These are phyloP conservation scores for Seladonia tumulorum DNA, from an alignment of 2,888 invertebrate species.

Conservation along the genomic window DNA sequence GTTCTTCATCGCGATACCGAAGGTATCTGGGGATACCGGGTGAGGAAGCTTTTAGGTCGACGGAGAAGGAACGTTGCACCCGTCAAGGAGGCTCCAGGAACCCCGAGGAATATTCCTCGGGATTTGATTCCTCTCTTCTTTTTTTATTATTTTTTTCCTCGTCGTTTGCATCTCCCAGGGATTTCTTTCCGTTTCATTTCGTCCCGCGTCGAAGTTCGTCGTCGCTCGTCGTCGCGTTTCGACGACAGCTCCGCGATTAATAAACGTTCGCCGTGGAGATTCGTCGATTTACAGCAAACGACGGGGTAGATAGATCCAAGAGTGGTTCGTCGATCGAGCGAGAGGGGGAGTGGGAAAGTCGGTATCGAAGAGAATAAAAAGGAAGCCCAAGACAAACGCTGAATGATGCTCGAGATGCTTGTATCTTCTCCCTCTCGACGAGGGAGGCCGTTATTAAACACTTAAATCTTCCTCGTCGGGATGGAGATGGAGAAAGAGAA, in stretches of 20 bases:
- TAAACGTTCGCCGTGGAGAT: constrained; percentile 65
- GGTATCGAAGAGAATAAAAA: constrained; percentile 34
- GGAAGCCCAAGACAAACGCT: constrained; percentile 36
- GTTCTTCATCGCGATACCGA: constrained; percentile 45
- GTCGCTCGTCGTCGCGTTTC: constrained; percentile 21
- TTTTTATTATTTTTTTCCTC: too few relatives aligned
- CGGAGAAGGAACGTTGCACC: not conserved
- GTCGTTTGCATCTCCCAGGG: not conserved
- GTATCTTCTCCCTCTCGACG: constrained; percentile 43
- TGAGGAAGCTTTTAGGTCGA: constrained; percentile 1
- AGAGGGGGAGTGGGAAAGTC: not conserved
- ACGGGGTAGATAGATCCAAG: not conserved
- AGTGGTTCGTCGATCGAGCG: not conserved
- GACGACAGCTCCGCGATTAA: constrained; percentile 65
- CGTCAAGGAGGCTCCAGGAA: not conserved
- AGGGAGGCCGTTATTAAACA: constrained; percentile 75
- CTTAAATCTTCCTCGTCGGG: constrained; percentile 75
- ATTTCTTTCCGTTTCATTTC: constrained; percentile 32
- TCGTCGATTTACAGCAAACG: constrained; percentile 56
- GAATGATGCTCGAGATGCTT: constrained; percentile 59
- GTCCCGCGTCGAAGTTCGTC: constrained; percentile 35
- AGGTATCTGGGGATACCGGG: not conserved
- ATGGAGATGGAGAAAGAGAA: constrained; percentile 31
- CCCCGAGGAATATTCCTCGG: not conserved
- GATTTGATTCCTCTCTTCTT: not conserved